Evolutionary conservation across 2,797 vertebrate species (phyloP).

Genomic region (Labeo calbasu): DNA sequence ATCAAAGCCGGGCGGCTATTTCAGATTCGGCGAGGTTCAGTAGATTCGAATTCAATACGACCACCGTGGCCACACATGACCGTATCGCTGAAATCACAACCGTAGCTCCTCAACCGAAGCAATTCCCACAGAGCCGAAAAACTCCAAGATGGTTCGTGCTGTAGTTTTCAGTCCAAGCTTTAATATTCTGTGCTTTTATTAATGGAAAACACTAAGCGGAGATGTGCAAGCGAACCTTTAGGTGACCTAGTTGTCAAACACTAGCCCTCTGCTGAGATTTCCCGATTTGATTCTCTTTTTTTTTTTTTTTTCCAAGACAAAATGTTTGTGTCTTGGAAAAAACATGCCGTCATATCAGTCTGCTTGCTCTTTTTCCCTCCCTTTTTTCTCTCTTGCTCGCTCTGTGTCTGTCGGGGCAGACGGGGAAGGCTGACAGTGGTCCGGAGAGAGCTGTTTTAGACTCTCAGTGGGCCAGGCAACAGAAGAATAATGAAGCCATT

Average conservation of each 20-base stretch:
- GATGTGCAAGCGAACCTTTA: background rate
- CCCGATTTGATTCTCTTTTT: background rate
- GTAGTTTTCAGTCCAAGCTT: constrained; percentile 26
- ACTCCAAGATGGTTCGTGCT: constrained; percentile 17
- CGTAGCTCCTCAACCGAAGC: constrained; percentile 29
- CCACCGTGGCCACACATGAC: constrained; percentile 42
- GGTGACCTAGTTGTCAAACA: constrained; percentile 38
- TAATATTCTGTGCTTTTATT: constrained; percentile 29
- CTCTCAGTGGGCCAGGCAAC: constrained; percentile 54
- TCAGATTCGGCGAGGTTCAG: constrained; percentile 73
- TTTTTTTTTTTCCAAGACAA: constrained; percentile 24
- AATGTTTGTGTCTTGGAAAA: constrained; percentile 24
- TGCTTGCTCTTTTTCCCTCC: constrained; percentile 17
- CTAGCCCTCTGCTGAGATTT: constrained; percentile 16
- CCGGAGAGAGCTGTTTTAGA: constrained; percentile 51
- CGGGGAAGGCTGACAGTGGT: constrained; percentile 61
- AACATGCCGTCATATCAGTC: constrained; percentile 19
- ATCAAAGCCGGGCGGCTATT: constrained; percentile 75
- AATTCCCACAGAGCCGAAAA: constrained; percentile 1
- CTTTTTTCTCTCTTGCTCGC: constrained; percentile 23
- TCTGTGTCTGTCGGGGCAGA: constrained; percentile 47
- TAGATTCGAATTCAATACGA: constrained; percentile 55
- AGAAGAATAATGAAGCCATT: constrained; percentile 66
- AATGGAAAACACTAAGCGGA: constrained; percentile 13
- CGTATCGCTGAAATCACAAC: constrained; percentile 36